phyloP scores from a whole-genome alignment of 2,888 invertebrate genomes.

The Orthosia incerta region DNA sequence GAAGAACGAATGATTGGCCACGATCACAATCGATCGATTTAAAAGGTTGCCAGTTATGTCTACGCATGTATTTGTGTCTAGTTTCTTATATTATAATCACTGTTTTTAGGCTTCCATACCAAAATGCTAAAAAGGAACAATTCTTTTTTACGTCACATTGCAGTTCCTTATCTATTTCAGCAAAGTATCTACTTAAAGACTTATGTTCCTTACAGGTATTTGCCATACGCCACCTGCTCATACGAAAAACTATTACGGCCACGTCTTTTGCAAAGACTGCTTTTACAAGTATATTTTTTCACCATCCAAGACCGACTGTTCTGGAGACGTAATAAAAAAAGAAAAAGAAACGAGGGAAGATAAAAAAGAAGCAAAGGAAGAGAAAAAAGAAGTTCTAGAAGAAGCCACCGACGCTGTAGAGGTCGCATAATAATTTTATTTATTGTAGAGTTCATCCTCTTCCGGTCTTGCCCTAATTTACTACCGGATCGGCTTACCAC shows the following conservation, averaged over 20 bases:
- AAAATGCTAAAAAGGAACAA: not conserved
- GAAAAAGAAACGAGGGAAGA: slow-evolving; percentile 16
- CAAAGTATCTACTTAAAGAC: not conserved
- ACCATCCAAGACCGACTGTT: slow-evolving; percentile 51
- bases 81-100: not conserved
- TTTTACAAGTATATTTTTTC: slow-evolving; percentile 73
- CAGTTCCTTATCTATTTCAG: not conserved
- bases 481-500: not conserved
- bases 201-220: slow-evolving; percentile 63
- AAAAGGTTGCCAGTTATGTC: not conserved
- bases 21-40: slow-evolving; percentile 26
- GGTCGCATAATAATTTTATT: slow-evolving; percentile 4
- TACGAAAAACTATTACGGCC: slow-evolving; percentile 67
- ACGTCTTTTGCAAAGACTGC: slow-evolving; percentile 69
- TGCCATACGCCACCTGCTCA: slow-evolving; percentile 63
- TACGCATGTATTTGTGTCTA: not conserved
- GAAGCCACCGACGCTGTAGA: not conserved
- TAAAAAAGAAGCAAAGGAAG: slow-evolving; percentile 5
- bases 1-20: not conserved
- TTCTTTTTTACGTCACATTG: not conserved
- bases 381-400: not conserved
- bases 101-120: too few relatives aligned
- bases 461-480: not conserved
- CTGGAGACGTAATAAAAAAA: slow-evolving; percentile 47
- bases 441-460: not conserved